Evolutionary conservation across 1,140 invertebrate genomes (phyloP), one percentile per base, ranked within the genome.

Genomic region (Lerema accius): DNA sequence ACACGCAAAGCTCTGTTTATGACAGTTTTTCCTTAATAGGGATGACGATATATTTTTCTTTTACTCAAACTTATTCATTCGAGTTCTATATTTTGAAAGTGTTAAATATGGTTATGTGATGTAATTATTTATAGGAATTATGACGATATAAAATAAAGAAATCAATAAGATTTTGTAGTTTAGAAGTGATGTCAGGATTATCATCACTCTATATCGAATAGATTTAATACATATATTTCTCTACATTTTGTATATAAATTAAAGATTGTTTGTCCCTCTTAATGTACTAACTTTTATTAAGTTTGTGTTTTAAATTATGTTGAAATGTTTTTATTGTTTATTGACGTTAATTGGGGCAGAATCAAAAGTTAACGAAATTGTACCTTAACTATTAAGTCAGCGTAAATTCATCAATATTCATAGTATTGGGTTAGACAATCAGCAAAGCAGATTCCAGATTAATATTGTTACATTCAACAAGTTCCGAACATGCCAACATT

Each of bases 1-100:
- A 59, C 65, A 63, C 65, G 66, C 63, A 32, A 51, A 19, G n/a
- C 50, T 53, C 19, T 37, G 19, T 4, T 32, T 32, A 32, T 32
- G 7, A 7, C 4, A 32, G 9, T 4, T 32, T 32, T 32, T 32
- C 9, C 28, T 32, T 32, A 3, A 5, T 23, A 23, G 19, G 19
- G 19, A 23, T 23, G 5, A 23, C 5, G 19, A 23, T 5, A 3
- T 3, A 23, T 23, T 23, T 23, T 23, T 23, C 5, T 32, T 32
- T 32, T 32, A 7, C 5, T 5, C 19, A 23, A 23, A 3, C 19
- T n/a, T n/a, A n/a, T 23, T 2, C 19, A 23, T 3, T 23, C 19
- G 5, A 23, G 19, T n/a, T 23, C 5, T 23, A 3, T 23, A 5
- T 23, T 23, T 23, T 23, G n/a, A n/a, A n/a, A n/a, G n/a, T n/a